phyloP scores from a whole-genome alignment of 2,797 vertebrate genomes.

The Phylloscopus collybita region DNA sequence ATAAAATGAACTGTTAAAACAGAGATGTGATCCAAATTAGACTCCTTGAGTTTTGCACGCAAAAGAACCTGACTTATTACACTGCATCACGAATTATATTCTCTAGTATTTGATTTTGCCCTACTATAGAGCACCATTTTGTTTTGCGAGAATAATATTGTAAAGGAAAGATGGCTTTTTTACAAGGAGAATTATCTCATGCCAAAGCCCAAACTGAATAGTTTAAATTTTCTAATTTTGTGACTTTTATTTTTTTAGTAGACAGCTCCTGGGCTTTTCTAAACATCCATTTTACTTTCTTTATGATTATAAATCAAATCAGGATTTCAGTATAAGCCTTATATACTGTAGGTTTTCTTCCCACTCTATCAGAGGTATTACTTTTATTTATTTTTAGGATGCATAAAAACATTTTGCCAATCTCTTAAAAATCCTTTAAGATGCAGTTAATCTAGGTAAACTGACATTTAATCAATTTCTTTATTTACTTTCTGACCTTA shows the following conservation, averaged over 20 bases:
- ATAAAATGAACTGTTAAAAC: background rate
- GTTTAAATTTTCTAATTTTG: background rate
- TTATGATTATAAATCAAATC: background rate
- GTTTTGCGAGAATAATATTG: background rate
- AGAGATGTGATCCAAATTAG: background rate
- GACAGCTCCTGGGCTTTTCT: background rate
- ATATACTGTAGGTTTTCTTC: background rate
- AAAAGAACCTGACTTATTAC: background rate
- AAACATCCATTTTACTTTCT: background rate
- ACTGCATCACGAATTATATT: background rate
- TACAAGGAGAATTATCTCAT: background rate
- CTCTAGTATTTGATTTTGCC: background rate
- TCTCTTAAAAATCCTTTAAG: slow-evolving; percentile 25
- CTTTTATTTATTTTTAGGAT: slow-evolving; percentile 14
- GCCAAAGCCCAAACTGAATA: background rate
- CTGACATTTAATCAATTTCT: slow-evolving; percentile 42
- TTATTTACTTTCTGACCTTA: slow-evolving; percentile 44
- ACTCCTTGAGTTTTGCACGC: background rate
- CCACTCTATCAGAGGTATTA: background rate
- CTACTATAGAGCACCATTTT: background rate
- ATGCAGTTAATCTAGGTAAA: background rate
- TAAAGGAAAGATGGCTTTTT: background rate
- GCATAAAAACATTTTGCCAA: background rate
- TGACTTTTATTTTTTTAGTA: background rate
- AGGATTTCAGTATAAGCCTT: background rate